Base-by-base conservation (phyloP, 2,113 vertebrate species). In the Spermophilus dauricus region DNA sequence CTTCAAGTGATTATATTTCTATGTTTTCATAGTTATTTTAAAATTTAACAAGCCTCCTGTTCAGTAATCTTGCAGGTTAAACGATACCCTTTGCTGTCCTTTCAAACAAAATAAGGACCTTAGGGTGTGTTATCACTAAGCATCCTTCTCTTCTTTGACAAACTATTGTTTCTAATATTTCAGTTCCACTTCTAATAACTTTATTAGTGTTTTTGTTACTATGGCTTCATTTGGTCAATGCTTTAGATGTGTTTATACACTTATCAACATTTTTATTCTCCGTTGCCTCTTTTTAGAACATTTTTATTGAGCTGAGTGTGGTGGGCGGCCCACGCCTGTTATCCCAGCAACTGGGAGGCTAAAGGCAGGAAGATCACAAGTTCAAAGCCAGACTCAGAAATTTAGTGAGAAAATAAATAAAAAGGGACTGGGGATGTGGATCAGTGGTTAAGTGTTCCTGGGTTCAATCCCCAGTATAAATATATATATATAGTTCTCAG, bases 21-120 rank as follows among this genome's bases (percentile, higher is more conserved):
- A 20, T 18, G 81, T 81, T 94, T 76, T 53, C 48, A 28, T 78
- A 48, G 51, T 72, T 93, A 85, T 18, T 96, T 91, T 95, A 75
- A 75, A 88, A 89, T 94, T 78, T 94, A 76, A 67, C 30, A 94
- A 84, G 20, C 30, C 72, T 86, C 73, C 42, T 45, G 3, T 34
- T 91, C 42, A 76, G 82, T 13, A 69, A 1, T 92, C 69, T 58
- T 30, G 4, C 72, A 81, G 30, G 42, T 77, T 95, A 87, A 70
- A 92, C 72, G 86, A 70, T 85, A 86, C 3, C 63, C 6, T 48
- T 76, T 86, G 17, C 20, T 86, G 89, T 89, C 32, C 17, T 92
- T 97, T 89, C n/a, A 85, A 83, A 72, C 39, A 77, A 91, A 92
- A 89, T 28, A 53, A 75, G 28, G 69, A 39, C 2, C 10, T 89